Evolutionary conservation across 2,888 invertebrate species (phyloP).

Genomic region (Nephrotoma flavescens): DNA sequence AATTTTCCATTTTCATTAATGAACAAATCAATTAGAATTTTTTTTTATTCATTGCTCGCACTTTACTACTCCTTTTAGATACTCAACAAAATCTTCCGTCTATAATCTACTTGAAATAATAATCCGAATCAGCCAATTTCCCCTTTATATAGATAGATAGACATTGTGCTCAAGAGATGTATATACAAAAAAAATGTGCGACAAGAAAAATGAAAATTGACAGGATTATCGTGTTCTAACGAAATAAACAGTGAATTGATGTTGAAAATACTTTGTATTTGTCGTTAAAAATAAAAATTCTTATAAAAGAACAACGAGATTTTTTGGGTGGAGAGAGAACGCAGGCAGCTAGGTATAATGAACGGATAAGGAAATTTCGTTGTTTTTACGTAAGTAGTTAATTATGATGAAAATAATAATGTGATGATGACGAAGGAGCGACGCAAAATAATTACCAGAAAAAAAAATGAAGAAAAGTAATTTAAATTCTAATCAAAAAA

Average conservation of each 20-base stretch:
- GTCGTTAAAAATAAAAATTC: background rate
- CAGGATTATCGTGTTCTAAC: background rate
- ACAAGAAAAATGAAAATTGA: background rate
- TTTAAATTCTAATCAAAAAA: background rate
- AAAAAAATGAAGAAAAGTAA: background rate
- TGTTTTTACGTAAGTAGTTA: background rate
- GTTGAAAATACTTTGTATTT: background rate
- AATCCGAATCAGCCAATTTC: background rate
- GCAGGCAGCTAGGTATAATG: background rate
- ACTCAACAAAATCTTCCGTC: background rate
- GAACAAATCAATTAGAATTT: background rate
- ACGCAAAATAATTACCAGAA: background rate
- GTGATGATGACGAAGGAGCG: background rate
- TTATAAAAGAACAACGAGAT: background rate
- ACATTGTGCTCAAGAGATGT: background rate
- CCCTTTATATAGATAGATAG: background rate
- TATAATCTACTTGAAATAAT: background rate
- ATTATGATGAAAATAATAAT: background rate
- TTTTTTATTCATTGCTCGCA: background rate
- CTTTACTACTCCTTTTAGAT: background rate
- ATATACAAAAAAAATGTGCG: background rate
- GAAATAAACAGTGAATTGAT: background rate
- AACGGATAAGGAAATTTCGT: background rate
- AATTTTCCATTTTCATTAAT: background rate
- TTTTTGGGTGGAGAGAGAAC: background rate